Conservation (phyloP, 2,113 vertebrate genomes). For the Saccopteryx bilineata region DNA sequence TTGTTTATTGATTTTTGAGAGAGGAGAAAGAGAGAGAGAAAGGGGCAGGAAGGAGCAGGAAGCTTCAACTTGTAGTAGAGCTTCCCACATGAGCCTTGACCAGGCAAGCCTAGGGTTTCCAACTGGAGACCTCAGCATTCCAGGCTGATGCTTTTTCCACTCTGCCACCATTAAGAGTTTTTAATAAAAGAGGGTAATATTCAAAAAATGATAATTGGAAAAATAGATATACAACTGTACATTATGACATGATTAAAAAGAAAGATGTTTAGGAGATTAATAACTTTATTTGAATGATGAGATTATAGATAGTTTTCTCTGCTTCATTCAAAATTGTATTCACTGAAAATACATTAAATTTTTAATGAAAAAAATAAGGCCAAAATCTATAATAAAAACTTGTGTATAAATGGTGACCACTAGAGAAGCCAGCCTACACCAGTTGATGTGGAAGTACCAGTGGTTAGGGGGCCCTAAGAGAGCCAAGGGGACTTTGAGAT, state of each 20-base stretch:
- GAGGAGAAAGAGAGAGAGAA: too few relatives aligned
- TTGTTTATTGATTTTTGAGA: too few relatives aligned
- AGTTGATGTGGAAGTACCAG: not conserved
- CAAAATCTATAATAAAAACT: not conserved
- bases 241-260: not conserved
- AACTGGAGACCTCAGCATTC: too few relatives aligned
- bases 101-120: too few relatives aligned
- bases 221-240: not conserved
- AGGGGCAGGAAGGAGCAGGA: too few relatives aligned
- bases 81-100: too few relatives aligned
- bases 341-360: not conserved
- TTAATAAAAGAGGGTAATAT: not conserved
- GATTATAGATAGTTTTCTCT: not conserved
- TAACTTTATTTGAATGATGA: not conserved
- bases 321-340: not conserved
- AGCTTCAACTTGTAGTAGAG: too few relatives aligned
- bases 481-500: not conserved
- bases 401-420: not conserved
- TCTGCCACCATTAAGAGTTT: not conserved
- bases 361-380: not conserved
- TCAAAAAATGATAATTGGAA: slow-evolving; percentile 19
- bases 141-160: too few relatives aligned
- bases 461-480: not conserved
- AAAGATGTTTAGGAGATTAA: slow-evolving; percentile 7
- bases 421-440: not conserved